Conservation (phyloP, 2,888 invertebrate species). For the Steinernema hermaphroditum region DNA sequence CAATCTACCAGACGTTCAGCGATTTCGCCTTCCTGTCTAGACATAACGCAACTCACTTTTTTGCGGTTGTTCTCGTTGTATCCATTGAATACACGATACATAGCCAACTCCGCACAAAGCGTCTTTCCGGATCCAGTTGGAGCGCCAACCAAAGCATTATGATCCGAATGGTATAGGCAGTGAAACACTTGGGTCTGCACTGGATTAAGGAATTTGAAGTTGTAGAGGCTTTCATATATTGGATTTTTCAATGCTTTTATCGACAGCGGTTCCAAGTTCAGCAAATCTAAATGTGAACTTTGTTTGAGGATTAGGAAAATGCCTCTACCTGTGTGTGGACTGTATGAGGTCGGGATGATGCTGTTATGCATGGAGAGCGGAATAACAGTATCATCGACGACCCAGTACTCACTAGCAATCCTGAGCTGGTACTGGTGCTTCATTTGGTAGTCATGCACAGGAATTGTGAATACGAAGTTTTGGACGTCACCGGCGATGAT, state of each 20-base stretch:
- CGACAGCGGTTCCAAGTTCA: slow-evolving; percentile 87
- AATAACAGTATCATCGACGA: slow-evolving; percentile 72
- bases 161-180: slow-evolving; percentile 87
- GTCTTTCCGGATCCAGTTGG: slow-evolving; percentile 98
- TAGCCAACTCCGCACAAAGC: slow-evolving; percentile 94
- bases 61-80: slow-evolving; percentile 54
- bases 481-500: slow-evolving; percentile 78
- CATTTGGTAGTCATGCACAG: slow-evolving; percentile 81
- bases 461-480: slow-evolving; percentile 90
- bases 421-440: slow-evolving; percentile 82
- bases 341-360: slow-evolving; percentile 86
- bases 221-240: slow-evolving; percentile 79
- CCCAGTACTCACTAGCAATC: slow-evolving; percentile 76
- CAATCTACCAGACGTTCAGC: no score
- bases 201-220: slow-evolving; percentile 94
- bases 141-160: slow-evolving; percentile 88
- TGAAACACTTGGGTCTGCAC: slow-evolving; percentile 78
- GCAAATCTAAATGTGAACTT: slow-evolving; percentile 80
- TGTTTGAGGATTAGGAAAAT: no score
- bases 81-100: slow-evolving; percentile 74
- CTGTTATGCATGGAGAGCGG: slow-evolving; percentile 78
- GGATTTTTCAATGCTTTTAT: slow-evolving; percentile 80
- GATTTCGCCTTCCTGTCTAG: no score
- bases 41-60: no score
- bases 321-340: slow-evolving; percentile 80